phyloP scores from a whole-genome alignment of 2,888 invertebrate species.

The Entomobrya proxima region DNA sequence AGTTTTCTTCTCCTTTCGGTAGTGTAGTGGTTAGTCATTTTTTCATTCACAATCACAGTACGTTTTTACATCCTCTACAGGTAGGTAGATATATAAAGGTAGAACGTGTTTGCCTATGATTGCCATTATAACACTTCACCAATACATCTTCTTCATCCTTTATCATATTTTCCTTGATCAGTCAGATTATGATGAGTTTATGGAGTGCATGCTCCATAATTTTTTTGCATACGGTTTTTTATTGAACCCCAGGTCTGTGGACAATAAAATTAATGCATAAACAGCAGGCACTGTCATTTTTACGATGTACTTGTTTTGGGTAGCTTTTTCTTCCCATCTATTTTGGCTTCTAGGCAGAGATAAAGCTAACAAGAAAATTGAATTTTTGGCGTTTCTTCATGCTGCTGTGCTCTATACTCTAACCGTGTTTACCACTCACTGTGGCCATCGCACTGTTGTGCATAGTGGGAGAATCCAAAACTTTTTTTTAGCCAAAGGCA shows the following conservation, averaged over 20 bases:
- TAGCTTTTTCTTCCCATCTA: background rate
- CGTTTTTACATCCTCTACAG: too few relatives aligned
- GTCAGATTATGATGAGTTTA: conserved; percentile 30
- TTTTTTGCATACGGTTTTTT: background rate
- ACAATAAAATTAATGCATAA: conserved; percentile 32
- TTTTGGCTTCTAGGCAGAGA: background rate
- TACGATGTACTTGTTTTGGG: conserved; percentile 2
- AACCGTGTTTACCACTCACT: too few relatives aligned
- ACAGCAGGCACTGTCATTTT: conserved; percentile 33
- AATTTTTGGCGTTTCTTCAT: too few relatives aligned
- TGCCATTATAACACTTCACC: background rate
- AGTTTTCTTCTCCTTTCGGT: too few relatives aligned
- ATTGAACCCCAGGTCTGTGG: background rate
- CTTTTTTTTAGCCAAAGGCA: too few relatives aligned
- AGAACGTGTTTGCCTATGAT: too few relatives aligned
- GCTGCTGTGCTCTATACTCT: background rate
- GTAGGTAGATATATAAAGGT: too few relatives aligned
- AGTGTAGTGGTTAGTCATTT: too few relatives aligned
- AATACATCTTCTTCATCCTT: conserved; percentile 16
- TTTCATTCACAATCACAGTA: too few relatives aligned
- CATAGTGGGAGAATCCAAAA: too few relatives aligned
- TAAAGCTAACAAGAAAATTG: background rate
- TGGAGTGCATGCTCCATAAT: conserved; percentile 31
- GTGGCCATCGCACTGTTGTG: too few relatives aligned
- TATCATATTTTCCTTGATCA: conserved; percentile 1